phyloP scores from a whole-genome alignment of 2,113 vertebrate species.

The Rhabdornis inornatus region DNA sequence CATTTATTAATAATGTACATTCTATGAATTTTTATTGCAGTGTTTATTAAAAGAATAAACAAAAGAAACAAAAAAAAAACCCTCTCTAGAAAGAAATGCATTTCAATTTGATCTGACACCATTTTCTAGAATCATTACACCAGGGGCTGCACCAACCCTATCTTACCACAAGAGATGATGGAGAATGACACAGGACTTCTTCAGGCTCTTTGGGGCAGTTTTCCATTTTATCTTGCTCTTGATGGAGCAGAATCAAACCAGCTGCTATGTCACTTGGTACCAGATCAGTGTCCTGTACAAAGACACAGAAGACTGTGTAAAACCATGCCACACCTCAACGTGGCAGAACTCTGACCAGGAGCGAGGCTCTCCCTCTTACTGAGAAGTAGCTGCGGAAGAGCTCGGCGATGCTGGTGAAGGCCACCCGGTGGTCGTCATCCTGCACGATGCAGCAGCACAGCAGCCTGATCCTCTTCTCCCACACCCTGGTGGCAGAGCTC shows the following conservation, averaged over 20 bases:
- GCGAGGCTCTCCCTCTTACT: slow-evolving; percentile 66
- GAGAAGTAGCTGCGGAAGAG: slow-evolving; percentile 90
- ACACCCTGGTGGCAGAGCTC: slow-evolving; percentile 84
- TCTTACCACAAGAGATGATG: slow-evolving; percentile 78
- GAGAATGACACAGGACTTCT: slow-evolving; percentile 71
- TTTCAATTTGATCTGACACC: background rate
- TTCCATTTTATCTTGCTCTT: slow-evolving; percentile 90
- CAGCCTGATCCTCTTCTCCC: slow-evolving; percentile 87
- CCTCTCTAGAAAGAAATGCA: background rate
- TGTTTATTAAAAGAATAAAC: background rate
- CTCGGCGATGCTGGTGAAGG: slow-evolving; percentile 88
- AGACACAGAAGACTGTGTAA: background rate
- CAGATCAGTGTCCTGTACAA: slow-evolving; percentile 91
- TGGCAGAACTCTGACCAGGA: rapidly evolving
- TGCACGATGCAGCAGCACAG: slow-evolving; percentile 91
- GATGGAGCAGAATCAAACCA: slow-evolving; percentile 90
- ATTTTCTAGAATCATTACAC: background rate
- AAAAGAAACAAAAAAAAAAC: background rate
- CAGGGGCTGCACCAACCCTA: background rate
- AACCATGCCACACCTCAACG: rapidly evolving
- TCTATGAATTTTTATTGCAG: background rate
- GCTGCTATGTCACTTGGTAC: slow-evolving; percentile 95
- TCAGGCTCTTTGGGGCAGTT: slow-evolving; percentile 78
- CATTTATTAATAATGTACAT: background rate
- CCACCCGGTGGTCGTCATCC: slow-evolving; percentile 85